These are phyloP conservation scores for Drosophila trichaetosa DNA, from an alignment of 2,888 invertebrate genomes.

Conservation along the genomic window DNA sequence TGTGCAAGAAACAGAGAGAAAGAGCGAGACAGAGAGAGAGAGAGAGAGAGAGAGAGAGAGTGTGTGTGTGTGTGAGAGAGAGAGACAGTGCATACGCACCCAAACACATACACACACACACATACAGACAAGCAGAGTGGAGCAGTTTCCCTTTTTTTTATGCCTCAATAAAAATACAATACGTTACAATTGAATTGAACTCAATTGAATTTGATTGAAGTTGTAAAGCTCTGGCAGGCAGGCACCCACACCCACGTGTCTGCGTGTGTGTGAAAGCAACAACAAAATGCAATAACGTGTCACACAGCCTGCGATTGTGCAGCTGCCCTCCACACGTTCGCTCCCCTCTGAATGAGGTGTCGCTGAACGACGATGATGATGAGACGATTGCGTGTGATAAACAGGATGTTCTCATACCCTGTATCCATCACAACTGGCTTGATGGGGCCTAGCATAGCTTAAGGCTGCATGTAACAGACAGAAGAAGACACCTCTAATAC, in stretches of 20 bases:
- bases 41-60: not conserved
- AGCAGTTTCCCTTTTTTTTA: conserved; percentile 69
- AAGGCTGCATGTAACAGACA: not conserved
- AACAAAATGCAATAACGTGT: conserved; percentile 74
- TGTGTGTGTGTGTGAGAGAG: not conserved
- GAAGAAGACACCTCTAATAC: not conserved
- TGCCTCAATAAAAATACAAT: conserved; percentile 81
- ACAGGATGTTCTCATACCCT: conserved; percentile 5
- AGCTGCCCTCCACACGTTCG: not conserved
- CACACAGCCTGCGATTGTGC: conserved; percentile 24
- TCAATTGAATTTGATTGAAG: conserved; percentile 81
- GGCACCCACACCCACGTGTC: conserved; percentile 6
- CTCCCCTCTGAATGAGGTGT: conserved; percentile 53
- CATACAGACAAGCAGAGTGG: conserved; percentile 8
- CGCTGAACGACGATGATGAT: conserved; percentile 27
- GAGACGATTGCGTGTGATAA: conserved; percentile 6
- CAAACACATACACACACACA: conserved; percentile 25
- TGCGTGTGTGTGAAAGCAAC: conserved; percentile 37
- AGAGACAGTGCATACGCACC: conserved; percentile 42
- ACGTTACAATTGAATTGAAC: conserved; percentile 80
- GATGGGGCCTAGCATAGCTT: not conserved
- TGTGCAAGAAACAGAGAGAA: conserved; percentile 15
- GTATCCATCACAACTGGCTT: not conserved
- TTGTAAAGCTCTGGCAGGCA: conserved; percentile 76
- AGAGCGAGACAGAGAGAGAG: conserved; percentile 12